Conservation (phyloP, 2,888 invertebrate genomes). For the Disparrhopalites patrizii region DNA sequence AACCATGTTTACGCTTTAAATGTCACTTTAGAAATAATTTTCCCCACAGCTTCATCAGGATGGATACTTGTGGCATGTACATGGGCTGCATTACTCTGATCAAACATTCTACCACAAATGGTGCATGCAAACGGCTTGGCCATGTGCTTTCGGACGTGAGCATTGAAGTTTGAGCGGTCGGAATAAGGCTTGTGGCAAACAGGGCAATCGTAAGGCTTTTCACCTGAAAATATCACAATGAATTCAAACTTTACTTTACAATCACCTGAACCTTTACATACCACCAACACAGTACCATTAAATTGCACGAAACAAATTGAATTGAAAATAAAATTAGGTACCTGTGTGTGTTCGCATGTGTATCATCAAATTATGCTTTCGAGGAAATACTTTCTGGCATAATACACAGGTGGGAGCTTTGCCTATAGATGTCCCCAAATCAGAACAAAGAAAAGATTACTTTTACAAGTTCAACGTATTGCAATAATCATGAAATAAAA, state of each 20-base stretch:
- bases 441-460: background rate
- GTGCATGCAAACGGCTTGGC: slow-evolving; percentile 6
- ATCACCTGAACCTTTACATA: too few relatives aligned
- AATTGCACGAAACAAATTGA: too few relatives aligned
- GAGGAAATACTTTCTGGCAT: slow-evolving; percentile 10
- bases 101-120: background rate
- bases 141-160: slow-evolving; percentile 7
- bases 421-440: too few relatives aligned
- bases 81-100: background rate
- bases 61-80: slow-evolving; percentile 11
- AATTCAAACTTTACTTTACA: background rate
- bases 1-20: background rate
- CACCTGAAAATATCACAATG: slow-evolving; percentile 5
- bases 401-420: slow-evolving; percentile 11
- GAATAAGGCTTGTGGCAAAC: slow-evolving; percentile 15
- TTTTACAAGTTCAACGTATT: background rate
- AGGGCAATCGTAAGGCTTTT: slow-evolving; percentile 19
- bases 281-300: too few relatives aligned
- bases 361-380: slow-evolving; percentile 8
- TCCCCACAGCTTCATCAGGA: slow-evolving; percentile 4
- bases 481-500: background rate
- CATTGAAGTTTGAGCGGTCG: slow-evolving; percentile 11
- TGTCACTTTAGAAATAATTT: slow-evolving; percentile 15
- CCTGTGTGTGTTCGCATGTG: slow-evolving; percentile 17
- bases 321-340: background rate